Evolutionary conservation across 2,797 vertebrate genomes (phyloP).

Genomic region (Trachops cirrhosus): DNA sequence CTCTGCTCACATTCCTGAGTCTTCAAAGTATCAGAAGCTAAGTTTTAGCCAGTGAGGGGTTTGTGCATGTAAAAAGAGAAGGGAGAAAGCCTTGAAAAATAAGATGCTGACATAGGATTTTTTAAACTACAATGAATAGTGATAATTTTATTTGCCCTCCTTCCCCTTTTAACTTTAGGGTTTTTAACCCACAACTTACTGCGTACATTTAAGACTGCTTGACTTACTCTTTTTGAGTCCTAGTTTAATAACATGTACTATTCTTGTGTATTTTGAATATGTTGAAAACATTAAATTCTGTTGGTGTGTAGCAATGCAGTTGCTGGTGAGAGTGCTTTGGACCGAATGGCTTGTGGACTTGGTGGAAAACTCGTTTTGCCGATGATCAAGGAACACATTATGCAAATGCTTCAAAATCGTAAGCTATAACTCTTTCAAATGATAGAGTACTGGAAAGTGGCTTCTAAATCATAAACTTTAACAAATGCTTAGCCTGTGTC

Average conservation of each 20-base stretch:
- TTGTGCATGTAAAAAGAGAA: not conserved
- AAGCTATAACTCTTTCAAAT: slow-evolving; percentile 76
- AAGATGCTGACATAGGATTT: not conserved
- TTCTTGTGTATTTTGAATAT: not conserved
- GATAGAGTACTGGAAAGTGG: not conserved
- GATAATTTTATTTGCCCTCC: not conserved
- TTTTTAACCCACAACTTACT: slow-evolving; percentile 19
- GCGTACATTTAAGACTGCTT: not conserved
- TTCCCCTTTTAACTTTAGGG: not conserved
- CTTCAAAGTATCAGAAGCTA: not conserved
- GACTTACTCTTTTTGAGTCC: not conserved
- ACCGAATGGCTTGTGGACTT: slow-evolving; percentile 97
- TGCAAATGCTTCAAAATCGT: slow-evolving; percentile 99
- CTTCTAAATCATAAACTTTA: not conserved
- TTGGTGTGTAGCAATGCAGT: slow-evolving; percentile 92
- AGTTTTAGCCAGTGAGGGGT: not conserved
- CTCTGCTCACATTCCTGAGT: not conserved
- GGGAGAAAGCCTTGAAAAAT: not conserved
- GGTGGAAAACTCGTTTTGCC: slow-evolving; percentile 98
- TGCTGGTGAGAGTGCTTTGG: slow-evolving; percentile 96
- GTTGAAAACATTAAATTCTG: not conserved
- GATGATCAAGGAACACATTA: slow-evolving; percentile 99
- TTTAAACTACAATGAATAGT: not conserved
- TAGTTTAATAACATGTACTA: not conserved
- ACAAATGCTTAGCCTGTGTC: not conserved